Conservation (phyloP, 2,888 invertebrate species). For the Harmothoe impar region DNA sequence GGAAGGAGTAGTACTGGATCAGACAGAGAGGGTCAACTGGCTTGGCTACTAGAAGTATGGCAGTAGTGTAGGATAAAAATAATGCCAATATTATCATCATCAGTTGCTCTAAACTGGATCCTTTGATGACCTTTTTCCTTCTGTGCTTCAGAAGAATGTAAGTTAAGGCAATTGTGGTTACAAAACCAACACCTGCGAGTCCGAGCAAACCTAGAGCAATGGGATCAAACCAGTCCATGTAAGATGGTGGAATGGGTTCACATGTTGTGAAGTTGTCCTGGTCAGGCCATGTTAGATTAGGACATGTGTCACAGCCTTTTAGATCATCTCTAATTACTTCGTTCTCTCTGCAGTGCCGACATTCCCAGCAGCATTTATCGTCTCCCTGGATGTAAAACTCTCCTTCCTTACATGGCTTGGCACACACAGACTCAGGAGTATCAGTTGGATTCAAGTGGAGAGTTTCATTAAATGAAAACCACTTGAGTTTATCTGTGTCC, state of each 20-base stretch:
- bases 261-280: constrained; percentile 63
- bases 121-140: constrained; percentile 72
- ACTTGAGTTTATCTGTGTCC: not conserved
- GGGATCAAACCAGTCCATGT: constrained; percentile 62
- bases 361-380: constrained; percentile 69
- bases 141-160: constrained; percentile 68
- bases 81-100: constrained; percentile 69
- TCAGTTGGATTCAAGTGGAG: not conserved
- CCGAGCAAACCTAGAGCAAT: constrained; percentile 27
- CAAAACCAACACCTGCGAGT: constrained; percentile 61
- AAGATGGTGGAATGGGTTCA: constrained; percentile 43
- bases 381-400: constrained; percentile 64
- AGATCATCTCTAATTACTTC: constrained; percentile 61
- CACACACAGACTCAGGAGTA: constrained; percentile 65
- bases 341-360: no score
- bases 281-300: constrained; percentile 66
- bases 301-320: constrained; percentile 64
- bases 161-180: constrained; percentile 52
- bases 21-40: constrained; percentile 69
- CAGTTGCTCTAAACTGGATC: constrained; percentile 68
- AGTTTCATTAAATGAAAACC: constrained; percentile 5
- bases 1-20: constrained; percentile 68
- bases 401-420: constrained; percentile 63
- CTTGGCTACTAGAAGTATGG: constrained; percentile 63
- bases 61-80: no score